These are phyloP conservation scores for Agrotis exclamationis DNA, from an alignment of 2,888 invertebrate genomes.

Conservation along the genomic window DNA sequence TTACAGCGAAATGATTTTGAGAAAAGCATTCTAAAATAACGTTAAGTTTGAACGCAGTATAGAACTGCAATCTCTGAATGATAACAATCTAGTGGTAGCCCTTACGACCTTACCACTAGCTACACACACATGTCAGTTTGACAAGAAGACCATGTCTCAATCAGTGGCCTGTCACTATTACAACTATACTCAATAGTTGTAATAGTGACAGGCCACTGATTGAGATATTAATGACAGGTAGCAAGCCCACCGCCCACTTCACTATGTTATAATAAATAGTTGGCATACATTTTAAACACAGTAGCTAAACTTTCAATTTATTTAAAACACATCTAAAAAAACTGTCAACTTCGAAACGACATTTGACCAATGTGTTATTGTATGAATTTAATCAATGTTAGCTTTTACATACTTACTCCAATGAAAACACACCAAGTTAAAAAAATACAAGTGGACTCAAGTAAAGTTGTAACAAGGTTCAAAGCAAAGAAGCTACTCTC, in stretches of 20 bases:
- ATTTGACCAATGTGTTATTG: too few relatives aligned
- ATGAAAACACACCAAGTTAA: background rate
- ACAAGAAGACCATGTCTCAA: slow-evolving; percentile 31
- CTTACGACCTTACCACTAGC: background rate
- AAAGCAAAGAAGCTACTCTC: slow-evolving; percentile 20
- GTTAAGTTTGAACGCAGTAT: background rate
- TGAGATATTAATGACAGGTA: slow-evolving; percentile 37
- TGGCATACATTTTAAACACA: slow-evolving; percentile 2
- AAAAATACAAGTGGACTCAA: background rate
- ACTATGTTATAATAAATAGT: slow-evolving; percentile 20
- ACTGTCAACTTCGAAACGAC: too few relatives aligned
- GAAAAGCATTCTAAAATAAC: background rate
- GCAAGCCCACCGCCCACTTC: slow-evolving; percentile 19
- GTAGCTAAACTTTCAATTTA: background rate
- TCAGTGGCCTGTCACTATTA: slow-evolving; percentile 24
- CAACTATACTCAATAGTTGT: background rate
- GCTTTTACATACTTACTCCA: background rate
- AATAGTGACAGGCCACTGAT: too few relatives aligned
- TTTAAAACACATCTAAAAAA: too few relatives aligned
- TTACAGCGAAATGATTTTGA: background rate
- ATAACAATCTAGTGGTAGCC: background rate
- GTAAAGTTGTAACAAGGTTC: slow-evolving; percentile 15
- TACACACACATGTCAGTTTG: background rate
- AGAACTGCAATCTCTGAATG: background rate
- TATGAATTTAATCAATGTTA: background rate